Conservation (phyloP, 2,888 invertebrate genomes). For the Ochropacha duplaris region DNA sequence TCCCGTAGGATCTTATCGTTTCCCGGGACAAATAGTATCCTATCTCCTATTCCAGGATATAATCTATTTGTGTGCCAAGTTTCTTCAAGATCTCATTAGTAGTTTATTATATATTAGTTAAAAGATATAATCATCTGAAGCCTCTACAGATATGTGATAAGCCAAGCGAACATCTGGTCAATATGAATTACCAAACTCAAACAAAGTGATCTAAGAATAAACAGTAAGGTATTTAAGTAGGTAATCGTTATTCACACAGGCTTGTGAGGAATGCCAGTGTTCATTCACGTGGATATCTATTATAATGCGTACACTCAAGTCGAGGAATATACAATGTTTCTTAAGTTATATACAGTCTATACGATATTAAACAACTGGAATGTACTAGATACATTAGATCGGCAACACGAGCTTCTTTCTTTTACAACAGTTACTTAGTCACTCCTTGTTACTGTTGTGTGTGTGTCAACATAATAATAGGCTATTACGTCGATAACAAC, state of each 20-base stretch:
- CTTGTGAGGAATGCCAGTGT: slow-evolving; percentile 20
- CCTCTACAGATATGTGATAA: background rate
- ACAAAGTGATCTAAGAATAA: background rate
- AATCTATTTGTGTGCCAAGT: too few species aligned
- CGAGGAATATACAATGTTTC: background rate
- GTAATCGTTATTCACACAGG: slow-evolving; percentile 10
- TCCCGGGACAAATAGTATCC: too few species aligned
- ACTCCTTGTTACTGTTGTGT: slow-evolving; percentile 40
- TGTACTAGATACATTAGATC: background rate
- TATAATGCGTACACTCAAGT: slow-evolving; percentile 2
- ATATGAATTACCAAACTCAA: background rate
- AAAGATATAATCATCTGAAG: background rate
- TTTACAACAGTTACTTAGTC: slow-evolving; percentile 46
- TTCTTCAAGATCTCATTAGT: too few species aligned
- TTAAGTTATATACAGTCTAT: background rate
- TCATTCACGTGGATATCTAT: slow-evolving; percentile 11
- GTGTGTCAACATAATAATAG: background rate
- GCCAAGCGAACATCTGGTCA: slow-evolving; percentile 2
- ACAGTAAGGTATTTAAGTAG: background rate
- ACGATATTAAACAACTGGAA: background rate
- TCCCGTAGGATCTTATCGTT: too few species aligned
- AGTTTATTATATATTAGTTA: too few species aligned
- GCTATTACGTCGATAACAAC: slow-evolving; percentile 35
- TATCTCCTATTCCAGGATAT: too few species aligned
- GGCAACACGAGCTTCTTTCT: slow-evolving; percentile 37